These are phyloP conservation scores for Poeciliopsis retropinna DNA, from an alignment of 2,113 vertebrate genomes.

Conservation along the genomic window DNA sequence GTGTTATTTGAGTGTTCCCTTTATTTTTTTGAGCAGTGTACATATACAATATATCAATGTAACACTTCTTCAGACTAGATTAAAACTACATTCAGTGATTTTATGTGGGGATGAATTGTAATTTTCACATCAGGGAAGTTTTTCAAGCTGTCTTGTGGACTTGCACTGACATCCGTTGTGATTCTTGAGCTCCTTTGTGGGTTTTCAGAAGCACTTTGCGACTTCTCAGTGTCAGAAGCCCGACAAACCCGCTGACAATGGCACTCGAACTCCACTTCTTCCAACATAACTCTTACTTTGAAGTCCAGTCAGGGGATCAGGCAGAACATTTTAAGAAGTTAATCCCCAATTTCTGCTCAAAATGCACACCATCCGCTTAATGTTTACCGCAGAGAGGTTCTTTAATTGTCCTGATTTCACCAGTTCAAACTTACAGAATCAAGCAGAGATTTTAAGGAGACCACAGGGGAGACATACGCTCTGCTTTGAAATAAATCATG, in stretches of 20 bases:
- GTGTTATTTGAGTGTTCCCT: too few species aligned
- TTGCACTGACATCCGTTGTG: background rate
- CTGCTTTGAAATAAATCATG: conserved; percentile 16
- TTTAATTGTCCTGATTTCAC: conserved; percentile 68
- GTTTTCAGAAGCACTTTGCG: conserved; percentile 44
- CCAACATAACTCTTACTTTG: conserved; percentile 63
- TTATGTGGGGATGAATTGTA: background rate
- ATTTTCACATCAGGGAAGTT: background rate
- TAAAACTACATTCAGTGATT: background rate
- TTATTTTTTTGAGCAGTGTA: too few species aligned
- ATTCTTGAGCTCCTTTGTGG: background rate
- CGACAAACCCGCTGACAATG: conserved; percentile 25
- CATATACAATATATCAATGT: background rate
- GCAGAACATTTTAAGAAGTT: conserved; percentile 65
- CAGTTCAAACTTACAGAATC: conserved; percentile 50
- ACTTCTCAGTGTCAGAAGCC: conserved; percentile 37
- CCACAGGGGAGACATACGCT: conserved; percentile 41
- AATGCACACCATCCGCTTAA: conserved; percentile 63
- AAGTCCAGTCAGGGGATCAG: conserved; percentile 72
- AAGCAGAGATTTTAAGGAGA: conserved; percentile 31
- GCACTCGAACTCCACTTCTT: background rate
- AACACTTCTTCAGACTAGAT: background rate
- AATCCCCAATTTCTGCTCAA: conserved; percentile 66
- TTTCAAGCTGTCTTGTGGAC: background rate
- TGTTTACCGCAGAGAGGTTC: conserved; percentile 62